A percentile compares a stretch with the other conserved stretches of the same genome.
Conservation (phyloP, 2,113 vertebrate genomes). For the Heloderma charlesbogerti region DNA sequence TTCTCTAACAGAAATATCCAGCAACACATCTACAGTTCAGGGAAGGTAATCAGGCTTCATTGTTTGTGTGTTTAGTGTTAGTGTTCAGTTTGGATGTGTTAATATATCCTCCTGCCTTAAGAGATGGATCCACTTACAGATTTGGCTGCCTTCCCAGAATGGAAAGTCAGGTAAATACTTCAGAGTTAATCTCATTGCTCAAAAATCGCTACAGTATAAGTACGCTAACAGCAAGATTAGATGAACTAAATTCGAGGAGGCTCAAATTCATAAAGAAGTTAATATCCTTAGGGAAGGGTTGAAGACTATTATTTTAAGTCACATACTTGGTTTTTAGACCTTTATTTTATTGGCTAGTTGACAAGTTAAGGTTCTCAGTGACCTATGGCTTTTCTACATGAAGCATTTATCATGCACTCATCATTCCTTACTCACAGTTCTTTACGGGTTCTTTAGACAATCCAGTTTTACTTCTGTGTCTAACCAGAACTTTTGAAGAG, state of each 20-base stretch:
- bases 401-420: no score
- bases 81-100: not conserved
- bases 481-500: no score
- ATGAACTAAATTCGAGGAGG: not conserved
- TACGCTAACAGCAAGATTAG: not conserved
- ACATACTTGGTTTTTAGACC: not conserved
- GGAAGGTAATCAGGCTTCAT: not conserved
- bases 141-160: slow-evolving; percentile 19
- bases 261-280: not conserved
- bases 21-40: not conserved
- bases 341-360: not conserved
- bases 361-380: not conserved
- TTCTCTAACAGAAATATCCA: not conserved
- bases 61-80: not conserved
- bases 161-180: slow-evolving; percentile 9
- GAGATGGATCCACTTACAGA: not conserved
- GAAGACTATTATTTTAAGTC: not conserved
- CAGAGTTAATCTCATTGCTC: not conserved
- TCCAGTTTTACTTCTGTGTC: no score
- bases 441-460: no score
- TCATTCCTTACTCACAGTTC: no score
- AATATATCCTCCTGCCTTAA: not conserved
- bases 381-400: not conserved
- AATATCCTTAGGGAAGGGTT: not conserved
- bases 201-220: not conserved